Percentiles rank a stretch among this genome's conserved stretches.
These are phyloP conservation scores for Bradynema listronoti DNA, from an alignment of 1,140 invertebrate species.

Conservation along the genomic window DNA sequence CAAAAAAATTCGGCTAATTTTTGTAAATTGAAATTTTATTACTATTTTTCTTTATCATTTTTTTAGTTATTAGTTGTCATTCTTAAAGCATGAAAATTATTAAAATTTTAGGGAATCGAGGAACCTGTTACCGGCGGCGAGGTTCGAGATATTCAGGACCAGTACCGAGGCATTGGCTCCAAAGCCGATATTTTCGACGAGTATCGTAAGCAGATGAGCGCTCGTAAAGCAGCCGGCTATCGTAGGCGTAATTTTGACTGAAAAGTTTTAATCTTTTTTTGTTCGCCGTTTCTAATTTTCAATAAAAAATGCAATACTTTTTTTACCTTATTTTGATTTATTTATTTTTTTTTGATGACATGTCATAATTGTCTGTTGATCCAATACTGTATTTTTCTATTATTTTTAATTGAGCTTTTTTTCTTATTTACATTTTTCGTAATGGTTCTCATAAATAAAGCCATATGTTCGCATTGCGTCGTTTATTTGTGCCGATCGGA, in stretches of 20 bases:
- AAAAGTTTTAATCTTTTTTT: neutral
- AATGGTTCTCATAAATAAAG: slow-evolving; percentile 10
- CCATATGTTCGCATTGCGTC: slow-evolving; percentile 18
- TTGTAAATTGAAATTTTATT: neutral
- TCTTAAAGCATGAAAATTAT: neutral
- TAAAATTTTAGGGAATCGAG: slow-evolving; percentile 25
- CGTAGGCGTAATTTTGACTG: neutral
- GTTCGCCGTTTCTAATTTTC: no score
- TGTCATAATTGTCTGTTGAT: neutral
- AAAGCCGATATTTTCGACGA: slow-evolving; percentile 37
- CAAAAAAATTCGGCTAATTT: neutral
- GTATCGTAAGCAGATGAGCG: slow-evolving; percentile 36
- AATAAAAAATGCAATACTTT: no score
- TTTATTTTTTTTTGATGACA: neutral
- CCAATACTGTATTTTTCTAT: slow-evolving; percentile 10
- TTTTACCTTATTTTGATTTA: no score
- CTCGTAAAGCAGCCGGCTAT: slow-evolving; percentile 5
- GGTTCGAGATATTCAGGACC: slow-evolving; percentile 25
- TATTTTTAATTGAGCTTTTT: neutral
- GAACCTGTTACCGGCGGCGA: slow-evolving; percentile 28
- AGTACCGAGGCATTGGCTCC: slow-evolving; percentile 27
- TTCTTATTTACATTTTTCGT: neutral
- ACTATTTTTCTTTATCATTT: neutral
- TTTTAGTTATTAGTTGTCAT: neutral
- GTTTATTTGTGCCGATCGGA: neutral